These are phyloP conservation scores for Cryptoblepharus egeriae DNA, from an alignment of 2,797 vertebrate species.

Conservation along the genomic window DNA sequence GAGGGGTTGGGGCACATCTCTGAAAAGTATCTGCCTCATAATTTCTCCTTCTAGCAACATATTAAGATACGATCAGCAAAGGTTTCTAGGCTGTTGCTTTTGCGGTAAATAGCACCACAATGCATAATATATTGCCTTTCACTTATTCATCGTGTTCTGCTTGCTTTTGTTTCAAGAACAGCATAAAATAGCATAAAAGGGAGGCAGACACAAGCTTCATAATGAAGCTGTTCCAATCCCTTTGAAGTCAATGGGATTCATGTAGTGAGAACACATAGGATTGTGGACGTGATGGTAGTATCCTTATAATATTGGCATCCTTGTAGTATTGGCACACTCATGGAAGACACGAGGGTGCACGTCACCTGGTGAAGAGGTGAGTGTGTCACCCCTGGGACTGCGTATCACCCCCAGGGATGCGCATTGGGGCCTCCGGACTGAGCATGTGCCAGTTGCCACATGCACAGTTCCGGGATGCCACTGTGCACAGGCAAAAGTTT, in stretches of 20 bases:
- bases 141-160: constrained; percentile 41
- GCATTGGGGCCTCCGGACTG: no score
- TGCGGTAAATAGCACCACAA: constrained; percentile 60
- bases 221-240: background rate
- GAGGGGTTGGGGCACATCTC: constrained; percentile 36
- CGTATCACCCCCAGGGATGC: no score
- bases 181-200: constrained; percentile 33
- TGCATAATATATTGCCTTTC: constrained; percentile 45
- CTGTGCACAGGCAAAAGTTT: no score
- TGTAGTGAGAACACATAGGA: background rate
- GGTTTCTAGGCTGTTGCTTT: constrained; percentile 35
- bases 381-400: no score
- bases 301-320: background rate
- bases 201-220: constrained; percentile 49
- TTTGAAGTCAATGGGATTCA: background rate
- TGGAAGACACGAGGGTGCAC: no score
- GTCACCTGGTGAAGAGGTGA: no score
- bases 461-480: no score
- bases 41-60: constrained; percentile 64
- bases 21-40: constrained; percentile 11
- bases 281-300: background rate
- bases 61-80: constrained; percentile 48
- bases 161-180: constrained; percentile 40
- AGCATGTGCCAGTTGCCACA: no score
- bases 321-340: background rate